Conservation (phyloP, 2,113 vertebrate species). For the Leucosticte australis region DNA sequence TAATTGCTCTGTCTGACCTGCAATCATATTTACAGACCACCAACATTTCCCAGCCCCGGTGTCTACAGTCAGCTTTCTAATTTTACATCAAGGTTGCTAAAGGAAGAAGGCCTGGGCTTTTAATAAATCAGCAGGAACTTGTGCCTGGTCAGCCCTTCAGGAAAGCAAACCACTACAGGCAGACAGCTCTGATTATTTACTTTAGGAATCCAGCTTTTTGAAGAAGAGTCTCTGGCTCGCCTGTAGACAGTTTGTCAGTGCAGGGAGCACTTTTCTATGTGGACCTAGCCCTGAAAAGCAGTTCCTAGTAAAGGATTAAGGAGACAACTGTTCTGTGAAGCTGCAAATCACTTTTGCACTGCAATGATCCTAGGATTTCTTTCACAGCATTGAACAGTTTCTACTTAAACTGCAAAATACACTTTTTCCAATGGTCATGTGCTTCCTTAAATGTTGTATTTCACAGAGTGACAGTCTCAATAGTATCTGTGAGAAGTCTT, state of each 20-base stretch:
- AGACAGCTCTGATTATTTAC: neutral
- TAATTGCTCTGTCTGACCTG: neutral
- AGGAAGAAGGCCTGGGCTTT: neutral
- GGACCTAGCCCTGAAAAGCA: neutral
- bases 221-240: neutral
- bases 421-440: neutral
- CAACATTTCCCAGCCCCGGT: neutral
- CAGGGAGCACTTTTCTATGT: neutral
- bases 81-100: constrained; percentile 10
- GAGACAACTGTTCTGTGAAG: neutral
- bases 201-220: neutral
- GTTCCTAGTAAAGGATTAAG: neutral
- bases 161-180: neutral
- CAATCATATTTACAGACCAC: neutral
- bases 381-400: neutral
- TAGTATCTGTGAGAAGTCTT: neutral
- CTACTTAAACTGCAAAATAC: neutral
- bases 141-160: neutral
- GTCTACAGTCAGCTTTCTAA: constrained; percentile 1
- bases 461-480: neutral
- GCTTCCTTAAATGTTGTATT: neutral
- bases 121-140: neutral
- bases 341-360: neutral
- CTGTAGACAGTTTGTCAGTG: neutral
- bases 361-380: neutral